Percentiles rank a stretch among this genome's conserved stretches.
These are phyloP conservation scores for Hyphantria cunea DNA, from an alignment of 1,140 invertebrate genomes.

Conservation along the genomic window DNA sequence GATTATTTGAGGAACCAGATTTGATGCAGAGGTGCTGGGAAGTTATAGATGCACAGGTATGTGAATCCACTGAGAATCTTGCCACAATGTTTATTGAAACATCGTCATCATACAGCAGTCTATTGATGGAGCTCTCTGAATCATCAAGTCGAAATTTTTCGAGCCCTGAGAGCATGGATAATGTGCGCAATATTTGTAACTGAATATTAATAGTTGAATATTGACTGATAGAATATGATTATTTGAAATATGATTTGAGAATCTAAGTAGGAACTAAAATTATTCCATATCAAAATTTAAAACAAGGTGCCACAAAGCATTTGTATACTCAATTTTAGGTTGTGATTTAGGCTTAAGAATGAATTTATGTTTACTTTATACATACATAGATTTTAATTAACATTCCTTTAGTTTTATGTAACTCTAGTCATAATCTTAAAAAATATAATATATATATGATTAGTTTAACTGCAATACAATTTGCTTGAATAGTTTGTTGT, in stretches of 20 bases:
- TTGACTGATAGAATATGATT: conserved; percentile 11
- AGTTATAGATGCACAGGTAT: conserved; percentile 95
- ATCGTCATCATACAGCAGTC: conserved; percentile 72
- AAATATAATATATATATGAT: conserved; percentile 8
- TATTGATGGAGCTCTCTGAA: conserved; percentile 68
- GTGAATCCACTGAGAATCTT: conserved; percentile 74
- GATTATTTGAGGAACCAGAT: conserved; percentile 95
- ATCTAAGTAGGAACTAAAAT: not conserved
- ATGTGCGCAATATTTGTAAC: conserved; percentile 53
- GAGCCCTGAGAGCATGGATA: conserved; percentile 69
- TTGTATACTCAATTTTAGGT: conserved; percentile 60
- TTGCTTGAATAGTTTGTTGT: conserved; percentile 54
- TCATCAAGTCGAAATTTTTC: conserved; percentile 67
- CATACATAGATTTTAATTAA: conserved; percentile 14
- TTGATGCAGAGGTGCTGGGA: conserved; percentile 97
- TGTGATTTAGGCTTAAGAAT: conserved; percentile 64
- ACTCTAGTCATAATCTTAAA: conserved; percentile 41
- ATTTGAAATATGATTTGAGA: too few relatives aligned
- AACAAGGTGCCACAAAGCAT: conserved; percentile 38
- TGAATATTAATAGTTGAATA: conserved; percentile 30
- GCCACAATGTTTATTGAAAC: conserved; percentile 63
- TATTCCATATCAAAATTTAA: conserved; percentile 11
- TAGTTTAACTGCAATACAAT: conserved; percentile 76
- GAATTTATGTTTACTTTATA: conserved; percentile 25
- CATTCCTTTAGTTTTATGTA: conserved; percentile 34